Conservation (phyloP, 2,888 invertebrate genomes). For the Euclidia mi region DNA sequence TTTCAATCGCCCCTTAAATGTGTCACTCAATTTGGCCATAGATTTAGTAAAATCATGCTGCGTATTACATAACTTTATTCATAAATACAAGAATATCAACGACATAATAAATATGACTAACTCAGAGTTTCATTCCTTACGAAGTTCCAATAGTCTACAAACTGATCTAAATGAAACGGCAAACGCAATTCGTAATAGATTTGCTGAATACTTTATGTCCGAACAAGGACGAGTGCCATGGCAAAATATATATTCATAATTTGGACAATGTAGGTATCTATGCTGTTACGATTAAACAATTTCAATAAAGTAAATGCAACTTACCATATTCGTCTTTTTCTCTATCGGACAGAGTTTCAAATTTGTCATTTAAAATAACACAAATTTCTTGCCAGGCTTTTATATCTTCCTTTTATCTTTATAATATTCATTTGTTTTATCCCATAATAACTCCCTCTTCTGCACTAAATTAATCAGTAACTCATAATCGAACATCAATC, state of each 20-base stretch:
- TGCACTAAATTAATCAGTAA: constrained; percentile 1
- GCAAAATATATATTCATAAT: constrained; percentile 36
- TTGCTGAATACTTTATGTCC: constrained; percentile 49
- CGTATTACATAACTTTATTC: background rate
- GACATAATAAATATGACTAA: constrained; percentile 6
- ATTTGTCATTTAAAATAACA: background rate
- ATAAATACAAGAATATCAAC: constrained; percentile 9
- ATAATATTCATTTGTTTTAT: constrained; percentile 15
- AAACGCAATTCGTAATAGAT: constrained; percentile 39
- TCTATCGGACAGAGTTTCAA: background rate
- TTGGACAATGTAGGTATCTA: background rate
- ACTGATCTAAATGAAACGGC: constrained; percentile 26
- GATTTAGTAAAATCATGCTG: background rate
- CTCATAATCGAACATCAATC: constrained; percentile 10
- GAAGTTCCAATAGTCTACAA: no score
- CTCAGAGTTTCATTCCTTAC: no score
- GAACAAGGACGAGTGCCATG: constrained; percentile 41
- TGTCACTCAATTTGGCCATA: constrained; percentile 5
- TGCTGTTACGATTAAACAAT: no score
- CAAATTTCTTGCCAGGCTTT: constrained; percentile 8
- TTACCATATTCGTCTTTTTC: no score
- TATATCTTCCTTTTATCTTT: constrained; percentile 16
- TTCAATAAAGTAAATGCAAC: no score
- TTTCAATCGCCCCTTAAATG: constrained; percentile 1
- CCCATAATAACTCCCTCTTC: constrained; percentile 9